Percentiles rank a stretch among this genome's conserved stretches.
Conservation (phyloP, 2,888 invertebrate species). For the Diarsia dahlii region DNA sequence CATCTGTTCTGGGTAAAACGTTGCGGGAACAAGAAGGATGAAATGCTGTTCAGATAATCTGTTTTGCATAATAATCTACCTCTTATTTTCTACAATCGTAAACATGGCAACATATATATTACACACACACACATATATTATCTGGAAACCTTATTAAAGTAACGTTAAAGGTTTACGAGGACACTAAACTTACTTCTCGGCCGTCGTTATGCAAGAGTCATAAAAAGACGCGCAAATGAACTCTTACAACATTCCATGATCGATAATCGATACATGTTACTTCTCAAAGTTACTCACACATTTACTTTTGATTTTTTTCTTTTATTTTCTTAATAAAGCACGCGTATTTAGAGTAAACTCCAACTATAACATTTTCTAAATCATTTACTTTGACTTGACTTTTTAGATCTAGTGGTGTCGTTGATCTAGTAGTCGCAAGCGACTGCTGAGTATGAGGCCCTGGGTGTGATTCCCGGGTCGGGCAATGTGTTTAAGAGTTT, state of each 20-base stretch:
- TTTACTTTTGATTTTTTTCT: too few relatives aligned
- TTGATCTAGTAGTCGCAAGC: too few relatives aligned
- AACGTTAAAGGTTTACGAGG: conserved; percentile 24
- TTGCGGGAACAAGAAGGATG: neutral
- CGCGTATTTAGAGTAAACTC: neutral
- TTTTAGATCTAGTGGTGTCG: too few relatives aligned
- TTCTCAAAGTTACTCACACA: neutral
- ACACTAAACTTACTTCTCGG: conserved; percentile 10
- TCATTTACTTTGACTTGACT: neutral
- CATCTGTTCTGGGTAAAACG: too few relatives aligned
- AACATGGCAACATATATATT: neutral
- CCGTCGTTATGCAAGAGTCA: conserved; percentile 9
- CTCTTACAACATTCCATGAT: neutral
- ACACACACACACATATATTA: too few relatives aligned
- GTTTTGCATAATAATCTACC: neutral
- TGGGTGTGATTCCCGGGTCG: too few relatives aligned
- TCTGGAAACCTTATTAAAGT: neutral
- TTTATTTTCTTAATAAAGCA: too few relatives aligned
- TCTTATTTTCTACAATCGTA: neutral
- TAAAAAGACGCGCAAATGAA: conserved; percentile 25
- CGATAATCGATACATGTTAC: neutral
- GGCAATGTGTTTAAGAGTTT: too few relatives aligned
- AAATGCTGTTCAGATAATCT: neutral
- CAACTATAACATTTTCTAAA: neutral
- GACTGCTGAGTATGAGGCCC: too few relatives aligned